Evolutionary conservation across 2,113 vertebrate genomes (phyloP), one percentile per base, ranked within the genome.

Genomic region (Anoplopoma fimbria): DNA sequence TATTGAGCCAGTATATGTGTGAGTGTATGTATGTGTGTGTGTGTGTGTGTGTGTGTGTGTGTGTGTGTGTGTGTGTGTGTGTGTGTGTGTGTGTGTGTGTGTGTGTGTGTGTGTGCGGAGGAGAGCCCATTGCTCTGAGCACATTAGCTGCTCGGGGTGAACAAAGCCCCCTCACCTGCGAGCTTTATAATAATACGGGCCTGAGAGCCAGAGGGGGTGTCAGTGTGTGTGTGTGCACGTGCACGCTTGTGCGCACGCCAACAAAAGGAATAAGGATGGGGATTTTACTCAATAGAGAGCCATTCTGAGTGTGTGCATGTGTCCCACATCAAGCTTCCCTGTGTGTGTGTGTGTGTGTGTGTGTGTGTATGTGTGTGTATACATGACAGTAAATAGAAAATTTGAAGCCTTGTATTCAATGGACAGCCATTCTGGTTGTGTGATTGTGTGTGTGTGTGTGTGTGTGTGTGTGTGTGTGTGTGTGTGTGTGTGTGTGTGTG

Each of bases 161-260:
- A 94, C 93, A 93, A 93, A 93, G 91, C 87, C 83, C 83, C 84
- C 84, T 92, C 91, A 94, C 92, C 91, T 92, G 91, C 69, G 77
- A 85, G 91, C 88, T 93, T 91, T 89, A 91, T 81, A 89, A 91
- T 81, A 89, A 86, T 80, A 81, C 49, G 78, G 81, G 81, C 76
- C 83, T 77, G 75, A 69, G 83, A 87, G 78, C 75, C 87, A 84
- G 77, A 49, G 68, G 72, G 63, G 65, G 77, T 75, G 17, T 79
- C 33, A 47, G 47, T 58, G 74, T 88, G 64, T 58, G 74, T 88
- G 64, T 64, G 25, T 62, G 58, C 8, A 36, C 17, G 42, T 69
- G 68, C 64, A 15, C 19, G 69, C 14, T 4, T 42, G 69, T 75
- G 75, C 55, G 60, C 29, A 23, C 70, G 60, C 51, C 42, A 72